Base-by-base conservation (phyloP, 2,888 invertebrate species). In the Drosophila paramelanica region DNA sequence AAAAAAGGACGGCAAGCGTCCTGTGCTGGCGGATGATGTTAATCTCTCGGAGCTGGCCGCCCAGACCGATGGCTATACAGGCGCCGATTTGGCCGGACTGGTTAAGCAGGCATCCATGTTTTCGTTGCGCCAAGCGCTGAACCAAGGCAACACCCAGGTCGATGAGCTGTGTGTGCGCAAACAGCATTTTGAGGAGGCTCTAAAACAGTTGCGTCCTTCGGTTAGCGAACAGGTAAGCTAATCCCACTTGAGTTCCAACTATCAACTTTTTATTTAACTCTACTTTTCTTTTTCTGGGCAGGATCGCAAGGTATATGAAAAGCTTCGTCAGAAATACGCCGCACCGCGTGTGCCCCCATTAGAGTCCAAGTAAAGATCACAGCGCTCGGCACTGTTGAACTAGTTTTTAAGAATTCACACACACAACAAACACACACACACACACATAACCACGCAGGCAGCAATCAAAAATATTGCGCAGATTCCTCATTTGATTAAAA, bases 41-140 rank as follows among this genome's bases (percentile, higher is more conserved):
- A 94, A 96, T 89, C 93, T 99, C 73, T 93, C 94, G 74, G 93
- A 93, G 4, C 93, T 99, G 45, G 96, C 96, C 0, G 93, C 92
- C 10, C 93, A 95, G 65, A 94, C 94, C 5, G 94, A 96, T 14
- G 96, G 97, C 13, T 98, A 96, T 90, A 97, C 98, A 0, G 99
- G 99, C 17, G 99, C 99, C 0, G 99, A 99, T 93, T 93, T 99
- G 60, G 96, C 97, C 1, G 97, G 98, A 0, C 93, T 99, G 53
- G 96, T 99, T 0, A 94, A 97, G 79, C 97, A 98, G 89, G 97
- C 99, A 0, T 96, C 97, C 0, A 94, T 97, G 41, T 94, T 95
- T 76, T 95, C 98, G 0, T 92, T 99, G 46, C 95, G 96, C 61
- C 96, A 96, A 78, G 94, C 95, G 65, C 95, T 98, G 81, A 92